Evolutionary conservation across 2,113 vertebrate genomes (phyloP), one percentile per base, ranked within the genome.

Genomic region (Nycticryphes semicollaris): DNA sequence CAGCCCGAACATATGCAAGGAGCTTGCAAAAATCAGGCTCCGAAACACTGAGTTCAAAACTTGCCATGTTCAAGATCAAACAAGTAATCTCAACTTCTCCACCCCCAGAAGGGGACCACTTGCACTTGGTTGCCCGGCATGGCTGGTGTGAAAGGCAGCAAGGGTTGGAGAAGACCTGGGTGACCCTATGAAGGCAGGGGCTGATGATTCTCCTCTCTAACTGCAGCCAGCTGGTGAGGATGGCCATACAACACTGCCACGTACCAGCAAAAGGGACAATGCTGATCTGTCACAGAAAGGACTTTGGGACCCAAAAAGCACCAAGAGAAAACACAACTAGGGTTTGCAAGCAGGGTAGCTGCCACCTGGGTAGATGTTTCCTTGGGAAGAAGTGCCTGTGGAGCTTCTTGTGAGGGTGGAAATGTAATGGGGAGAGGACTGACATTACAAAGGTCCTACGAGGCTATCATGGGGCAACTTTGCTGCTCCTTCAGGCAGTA

Each of bases 1-100:
- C 84, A 89, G 91, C 47, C 63, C 1, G 0, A 83, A 93, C 67
- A 18, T 43, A 70, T 84, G 64, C 0, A 0, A 81, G 60, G 39
- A 87, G 48, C 76, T 81, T 89, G 72, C 86, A 75, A 51, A 51
- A 51, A 91, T 87, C 83, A 86, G 75, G 79, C 72, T 92, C 53
- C 0, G 2, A 69, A 94, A 57, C 35, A 51, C 2, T 0, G 33
- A 77, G 43, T 25, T 50, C 79, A 92, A 56, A 78, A 59, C 47
- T 54, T 81, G 59, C 59, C 59, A 2, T 12, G 25, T 63, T 91
- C 59, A 66, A 87, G 85, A 91, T 39, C 53, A 79, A 84, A 89
- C 0, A 11, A 69, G 30, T 48, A 54, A 92, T 39, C 57, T 74
- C 33, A 57, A 8, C 16, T 67, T 74, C 67, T 66, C 45, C 63